Base-by-base conservation (phyloP, 2,113 vertebrate species). In the Cyanoramphus novaezelandiae region DNA sequence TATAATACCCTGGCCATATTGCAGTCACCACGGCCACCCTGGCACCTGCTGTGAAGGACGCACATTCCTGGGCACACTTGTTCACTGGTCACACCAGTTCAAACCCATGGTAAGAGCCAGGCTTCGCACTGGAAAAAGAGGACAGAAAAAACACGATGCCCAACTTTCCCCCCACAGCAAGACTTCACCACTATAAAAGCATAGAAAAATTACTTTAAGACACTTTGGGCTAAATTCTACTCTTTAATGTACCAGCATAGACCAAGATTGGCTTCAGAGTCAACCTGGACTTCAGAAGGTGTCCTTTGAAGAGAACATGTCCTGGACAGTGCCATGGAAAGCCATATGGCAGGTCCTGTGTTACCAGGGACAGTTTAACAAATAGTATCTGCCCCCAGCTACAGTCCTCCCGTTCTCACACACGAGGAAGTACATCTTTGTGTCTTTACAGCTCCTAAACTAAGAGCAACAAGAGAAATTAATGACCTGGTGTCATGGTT, bases 11-110 rank as follows among this genome's bases (percentile, higher is more conserved):
- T 17, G 43, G 43, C 44, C 13, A 7, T 18, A 19, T 0, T 6
- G 35, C 0, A 2, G 13, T 39, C 60, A 47, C 19, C 43, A 17
- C 0, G 2, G 63, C 39, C 44, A 44, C 2, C 7, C n/a, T 29
- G 41, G 59, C 21, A 59, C 23, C 25, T 77, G 43, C 57, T 46
- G 31, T 0, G 1, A 49, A 69, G 41, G 29, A 69, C 69, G 47
- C 18, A n/a, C 31, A 18, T 37, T n/a, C 2, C 29, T 20, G 17
- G n/a, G 39, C 16, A 35, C 10, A 3, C 27, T 35, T 69, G 15
- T n/a, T 67, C 53, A 39, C 44, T 53, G 47, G n/a, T 69, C 17
- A 29, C 12, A 46, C 4, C 21, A 86, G 41, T 13, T 76, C 29
- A 69, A 29, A 19, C 57, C 59, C 27, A 13, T 15, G 43, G 17